These are phyloP conservation scores for Drosophila hydei DNA, from an alignment of 1,140 invertebrate species.

Conservation along the genomic window DNA sequence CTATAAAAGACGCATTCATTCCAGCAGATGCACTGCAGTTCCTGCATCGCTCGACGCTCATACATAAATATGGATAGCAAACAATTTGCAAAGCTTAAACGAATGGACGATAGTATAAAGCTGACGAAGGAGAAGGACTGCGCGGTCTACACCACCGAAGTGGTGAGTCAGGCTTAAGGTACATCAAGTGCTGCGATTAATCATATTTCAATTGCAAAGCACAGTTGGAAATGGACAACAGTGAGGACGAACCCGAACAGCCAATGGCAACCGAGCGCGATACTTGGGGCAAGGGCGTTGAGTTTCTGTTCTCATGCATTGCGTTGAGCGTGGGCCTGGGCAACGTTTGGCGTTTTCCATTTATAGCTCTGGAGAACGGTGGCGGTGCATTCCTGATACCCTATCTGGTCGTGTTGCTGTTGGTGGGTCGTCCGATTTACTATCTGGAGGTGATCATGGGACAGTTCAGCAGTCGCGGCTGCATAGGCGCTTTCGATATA, in stretches of 20 bases:
- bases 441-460: slow-evolving; percentile 92
- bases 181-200: not conserved
- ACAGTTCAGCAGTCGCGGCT: slow-evolving; percentile 88
- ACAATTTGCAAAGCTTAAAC: slow-evolving; percentile 48
- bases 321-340: slow-evolving; percentile 93
- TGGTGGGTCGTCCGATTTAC: slow-evolving; percentile 92
- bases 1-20: slow-evolving; percentile 16
- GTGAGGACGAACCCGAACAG: slow-evolving; percentile 24
- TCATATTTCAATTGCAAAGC: not conserved
- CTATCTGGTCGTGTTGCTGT: slow-evolving; percentile 90
- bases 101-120: slow-evolving; percentile 19
- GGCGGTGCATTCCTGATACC: slow-evolving; percentile 92
- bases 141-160: slow-evolving; percentile 40
- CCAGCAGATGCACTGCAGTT: slow-evolving; percentile 5
- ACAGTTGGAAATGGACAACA: slow-evolving; percentile 30
- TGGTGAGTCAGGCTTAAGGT: slow-evolving; percentile 14
- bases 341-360: slow-evolving; percentile 93
- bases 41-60: slow-evolving; percentile 1
- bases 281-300: slow-evolving; percentile 89
- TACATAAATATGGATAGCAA: slow-evolving; percentile 47
- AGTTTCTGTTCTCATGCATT: slow-evolving; percentile 93
- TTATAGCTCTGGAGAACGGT: slow-evolving; percentile 90
- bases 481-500: slow-evolving; percentile 86
- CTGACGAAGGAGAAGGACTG: slow-evolving; percentile 2
- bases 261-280: slow-evolving; percentile 17